Evolutionary conservation across 2,797 vertebrate species (phyloP).

Genomic region (Dendrocincla tyrannina): DNA sequence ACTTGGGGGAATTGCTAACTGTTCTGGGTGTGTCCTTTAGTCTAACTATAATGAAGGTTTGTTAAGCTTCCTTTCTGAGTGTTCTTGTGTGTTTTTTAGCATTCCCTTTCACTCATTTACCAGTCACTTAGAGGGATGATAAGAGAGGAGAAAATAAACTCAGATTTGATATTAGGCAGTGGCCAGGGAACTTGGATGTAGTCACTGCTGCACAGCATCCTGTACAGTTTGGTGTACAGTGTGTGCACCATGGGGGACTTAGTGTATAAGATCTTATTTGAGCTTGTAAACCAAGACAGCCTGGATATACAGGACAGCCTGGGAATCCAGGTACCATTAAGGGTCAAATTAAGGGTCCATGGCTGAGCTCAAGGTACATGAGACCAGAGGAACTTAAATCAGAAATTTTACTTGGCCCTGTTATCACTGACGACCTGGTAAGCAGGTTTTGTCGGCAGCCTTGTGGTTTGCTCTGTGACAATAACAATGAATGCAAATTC

Average conservation of each 20-base stretch:
- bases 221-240: not conserved
- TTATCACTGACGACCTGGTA: not conserved
- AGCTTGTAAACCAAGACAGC: not conserved
- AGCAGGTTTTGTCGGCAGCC: not conserved
- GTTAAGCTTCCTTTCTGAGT: not conserved
- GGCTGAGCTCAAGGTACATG: not conserved
- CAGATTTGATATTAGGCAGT: not conserved
- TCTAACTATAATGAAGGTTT: not conserved
- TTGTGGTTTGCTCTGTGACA: not conserved
- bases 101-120: not conserved
- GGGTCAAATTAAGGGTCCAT: not conserved
- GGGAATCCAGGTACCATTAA: not conserved
- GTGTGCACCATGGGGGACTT: rapidly evolving
- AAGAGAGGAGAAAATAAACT: not conserved
- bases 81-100: not conserved
- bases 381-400: not conserved
- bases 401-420: not conserved
- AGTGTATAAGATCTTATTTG: rapidly evolving
- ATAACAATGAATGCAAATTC: not conserved
- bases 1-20: not conserved
- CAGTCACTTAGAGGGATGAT: not conserved
- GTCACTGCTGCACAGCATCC: not conserved
- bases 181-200: not conserved
- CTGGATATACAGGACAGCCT: not conserved
- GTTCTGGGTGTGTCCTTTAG: not conserved